A percentile compares a stretch with the other conserved stretches of the same genome.
Evolutionary conservation across 2,113 vertebrate genomes (phyloP).

Genomic region (Periophthalmus modestus): DNA sequence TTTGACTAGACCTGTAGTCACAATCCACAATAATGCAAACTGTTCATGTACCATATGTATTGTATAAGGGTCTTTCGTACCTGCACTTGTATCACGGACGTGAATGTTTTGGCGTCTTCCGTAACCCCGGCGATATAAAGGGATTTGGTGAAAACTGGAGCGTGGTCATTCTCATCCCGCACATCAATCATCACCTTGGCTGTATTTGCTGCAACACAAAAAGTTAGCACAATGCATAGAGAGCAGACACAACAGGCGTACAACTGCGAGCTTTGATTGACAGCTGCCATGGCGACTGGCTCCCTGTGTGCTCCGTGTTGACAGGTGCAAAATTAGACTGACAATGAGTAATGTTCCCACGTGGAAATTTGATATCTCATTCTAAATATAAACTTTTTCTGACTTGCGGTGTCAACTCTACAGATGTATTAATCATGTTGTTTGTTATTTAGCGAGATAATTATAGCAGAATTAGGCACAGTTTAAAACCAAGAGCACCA

Average conservation of each 20-base stretch:
- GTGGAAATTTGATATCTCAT: neutral
- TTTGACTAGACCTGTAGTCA: too few relatives aligned
- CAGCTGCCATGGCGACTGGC: neutral
- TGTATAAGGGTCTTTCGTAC: slow-evolving; percentile 51
- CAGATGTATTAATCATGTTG: neutral
- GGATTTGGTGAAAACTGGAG: slow-evolving; percentile 86
- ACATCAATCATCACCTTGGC: slow-evolving; percentile 91
- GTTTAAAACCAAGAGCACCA: neutral
- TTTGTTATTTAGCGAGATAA: neutral
- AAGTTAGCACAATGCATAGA: slow-evolving; percentile 3
- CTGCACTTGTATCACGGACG: slow-evolving; percentile 92
- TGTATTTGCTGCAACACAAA: slow-evolving; percentile 84
- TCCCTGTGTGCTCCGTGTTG: neutral
- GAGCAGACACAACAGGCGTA: neutral
- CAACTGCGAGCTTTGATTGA: slow-evolving; percentile 6
- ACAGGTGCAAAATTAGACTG: slow-evolving; percentile 2
- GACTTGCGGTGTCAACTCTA: neutral
- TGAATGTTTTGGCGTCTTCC: slow-evolving; percentile 94
- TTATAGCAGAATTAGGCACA: neutral
- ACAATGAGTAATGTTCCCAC: slow-evolving; percentile 1
- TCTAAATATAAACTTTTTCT: neutral
- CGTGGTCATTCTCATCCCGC: slow-evolving; percentile 95
- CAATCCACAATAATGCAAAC: neutral
- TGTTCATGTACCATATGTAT: neutral
- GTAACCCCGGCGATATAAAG: slow-evolving; percentile 93